A percentile compares a stretch with the other conserved stretches of the same genome.
Conservation (phyloP, 2,888 invertebrate species). For the Stratiomys singularior region DNA sequence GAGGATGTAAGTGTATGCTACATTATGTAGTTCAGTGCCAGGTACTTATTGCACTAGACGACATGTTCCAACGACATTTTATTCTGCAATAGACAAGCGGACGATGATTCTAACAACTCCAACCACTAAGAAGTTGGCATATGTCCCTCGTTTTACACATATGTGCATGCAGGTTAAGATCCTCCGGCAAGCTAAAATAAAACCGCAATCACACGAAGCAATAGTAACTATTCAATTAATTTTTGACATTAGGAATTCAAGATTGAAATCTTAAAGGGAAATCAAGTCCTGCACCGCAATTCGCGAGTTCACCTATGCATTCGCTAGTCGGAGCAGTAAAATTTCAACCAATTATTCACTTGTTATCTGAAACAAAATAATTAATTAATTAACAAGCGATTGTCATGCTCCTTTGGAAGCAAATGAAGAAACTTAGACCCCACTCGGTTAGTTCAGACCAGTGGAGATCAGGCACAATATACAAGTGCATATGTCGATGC, state of each 20-base stretch:
- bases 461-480: not conserved
- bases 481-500: not conserved
- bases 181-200: too few relatives aligned
- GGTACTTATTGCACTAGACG: not conserved
- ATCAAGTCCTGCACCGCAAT: not conserved
- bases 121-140: not conserved
- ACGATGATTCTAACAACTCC: constrained; percentile 6
- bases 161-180: too few relatives aligned
- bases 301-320: not conserved
- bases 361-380: constrained; percentile 62
- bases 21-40: not conserved
- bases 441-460: not conserved
- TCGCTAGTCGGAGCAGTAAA: not conserved
- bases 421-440: constrained; percentile 40
- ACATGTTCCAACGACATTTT: constrained; percentile 10
- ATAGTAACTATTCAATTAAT: too few relatives aligned
- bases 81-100: not conserved
- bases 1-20: not conserved
- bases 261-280: too few relatives aligned
- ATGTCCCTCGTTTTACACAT: not conserved
- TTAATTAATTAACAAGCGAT: constrained; percentile 64
- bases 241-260: too few relatives aligned
- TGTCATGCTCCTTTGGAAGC: constrained; percentile 55
- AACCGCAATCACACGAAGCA: too few relatives aligned
- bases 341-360: constrained; percentile 59